phyloP scores from a whole-genome alignment of 2,888 invertebrate species.

The Xanthia togata region DNA sequence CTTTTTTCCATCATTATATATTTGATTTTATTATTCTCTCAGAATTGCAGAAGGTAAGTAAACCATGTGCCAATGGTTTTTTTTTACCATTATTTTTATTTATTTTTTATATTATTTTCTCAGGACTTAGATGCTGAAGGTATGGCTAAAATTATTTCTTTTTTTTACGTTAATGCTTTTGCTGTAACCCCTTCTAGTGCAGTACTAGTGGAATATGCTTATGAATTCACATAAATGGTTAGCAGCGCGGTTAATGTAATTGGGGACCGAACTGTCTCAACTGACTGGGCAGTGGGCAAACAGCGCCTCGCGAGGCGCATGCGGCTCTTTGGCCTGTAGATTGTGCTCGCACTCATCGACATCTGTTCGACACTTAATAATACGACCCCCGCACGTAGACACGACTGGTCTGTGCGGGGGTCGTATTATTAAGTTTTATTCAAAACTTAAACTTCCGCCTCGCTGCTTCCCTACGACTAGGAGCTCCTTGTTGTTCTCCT shows the following conservation, averaged over 20 bases:
- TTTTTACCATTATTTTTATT: not conserved
- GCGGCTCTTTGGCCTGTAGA: no score
- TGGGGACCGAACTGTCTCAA: not conserved
- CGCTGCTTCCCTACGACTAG: no score
- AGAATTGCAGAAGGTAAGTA: not conserved
- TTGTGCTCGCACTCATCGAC: no score
- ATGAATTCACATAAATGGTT: slow-evolving; percentile 1
- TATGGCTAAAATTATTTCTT: not conserved
- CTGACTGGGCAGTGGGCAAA: no score
- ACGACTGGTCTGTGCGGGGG: no score
- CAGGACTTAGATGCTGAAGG: slow-evolving; percentile 5
- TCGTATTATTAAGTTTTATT: no score
- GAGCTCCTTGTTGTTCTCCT: no score
- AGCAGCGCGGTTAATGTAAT: not conserved
- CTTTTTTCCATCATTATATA: not conserved
- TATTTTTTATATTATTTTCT: slow-evolving; percentile 14
- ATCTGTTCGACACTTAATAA: no score
- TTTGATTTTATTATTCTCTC: not conserved
- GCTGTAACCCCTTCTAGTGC: no score
- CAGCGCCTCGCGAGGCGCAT: no score
- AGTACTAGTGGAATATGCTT: not conserved
- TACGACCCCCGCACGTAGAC: no score
- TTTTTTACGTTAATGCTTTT: not conserved
- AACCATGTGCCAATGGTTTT: not conserved
- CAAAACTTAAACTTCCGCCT: no score